Evolutionary conservation across 2,888 invertebrate genomes (phyloP), one percentile per base, ranked within the genome.

Genomic region (Galeruca laticollis): DNA sequence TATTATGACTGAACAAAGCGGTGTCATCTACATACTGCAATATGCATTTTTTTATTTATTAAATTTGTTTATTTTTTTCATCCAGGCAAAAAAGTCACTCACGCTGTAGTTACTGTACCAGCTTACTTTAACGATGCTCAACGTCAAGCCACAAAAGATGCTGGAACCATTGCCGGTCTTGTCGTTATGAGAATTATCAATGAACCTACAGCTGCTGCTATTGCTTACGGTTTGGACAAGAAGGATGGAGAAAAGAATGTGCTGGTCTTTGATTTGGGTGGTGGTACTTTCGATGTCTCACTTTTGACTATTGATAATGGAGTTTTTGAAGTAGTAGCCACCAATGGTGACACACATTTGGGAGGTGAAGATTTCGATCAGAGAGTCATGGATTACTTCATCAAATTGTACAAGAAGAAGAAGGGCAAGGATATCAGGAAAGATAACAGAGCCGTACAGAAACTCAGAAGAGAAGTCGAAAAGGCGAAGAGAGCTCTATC

Each of bases 91-190:
- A 96, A 92, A 81, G 93, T 96, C 20, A 90, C 90, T n/a, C 90
- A 91, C 76, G 91, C 91, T 0, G 96, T 97, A 13, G 96, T 98
- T 54, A 98, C 97, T 0, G 97, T 98, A 1, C 98, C 98, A 8
- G 97, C 98, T 31, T 99, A 99, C 86, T 99, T 99, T 91, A 99
- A 99, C 83, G 99, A 99, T 86, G 99, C 98, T 75, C 99, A 99
- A 87, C 92, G 99, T 87, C 99, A 99, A 86, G 98, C 98, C 33
- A 99, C 98, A 68, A 98, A 98, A 85, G 99, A 99, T 87, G 99
- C 99, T 76, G 99, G 76, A 47, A 71, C 54, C 66, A 76, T 76
- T 84, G 95, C 99, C 78, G 93, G 97, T 65, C 89, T 98, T 64
- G 92, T 92, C 75, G 96, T 97, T 2, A 94, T 96, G 94, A 90